Conservation (phyloP, 2,888 invertebrate species). For the Blastobasis lacticolella region DNA sequence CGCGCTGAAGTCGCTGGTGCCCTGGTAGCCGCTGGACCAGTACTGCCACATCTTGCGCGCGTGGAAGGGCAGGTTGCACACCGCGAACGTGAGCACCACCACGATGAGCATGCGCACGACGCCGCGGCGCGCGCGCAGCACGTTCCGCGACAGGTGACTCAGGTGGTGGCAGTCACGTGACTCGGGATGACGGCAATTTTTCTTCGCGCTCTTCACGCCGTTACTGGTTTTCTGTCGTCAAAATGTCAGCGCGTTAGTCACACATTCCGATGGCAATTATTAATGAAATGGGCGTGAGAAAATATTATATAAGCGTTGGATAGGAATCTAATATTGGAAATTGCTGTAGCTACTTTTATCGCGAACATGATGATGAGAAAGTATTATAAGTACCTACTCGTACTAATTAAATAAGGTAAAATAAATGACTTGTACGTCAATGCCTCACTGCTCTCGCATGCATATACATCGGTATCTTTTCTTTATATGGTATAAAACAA, state of each 20-base stretch:
- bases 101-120: slow-evolving; percentile 93
- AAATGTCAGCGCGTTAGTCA: not conserved
- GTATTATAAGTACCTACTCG: too few relatives aligned
- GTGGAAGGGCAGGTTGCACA: slow-evolving; percentile 93
- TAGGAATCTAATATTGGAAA: too few relatives aligned
- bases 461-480: too few relatives aligned
- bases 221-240: slow-evolving; percentile 32
- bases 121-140: slow-evolving; percentile 84
- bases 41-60: slow-evolving; percentile 91
- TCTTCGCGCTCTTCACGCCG: slow-evolving; percentile 42
- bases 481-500: too few relatives aligned
- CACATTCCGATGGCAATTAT: not conserved
- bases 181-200: slow-evolving; percentile 49
- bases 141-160: slow-evolving; percentile 82
- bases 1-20: slow-evolving; percentile 82
- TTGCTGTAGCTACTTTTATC: too few relatives aligned
- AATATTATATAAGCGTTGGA: too few relatives aligned
- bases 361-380: too few relatives aligned
- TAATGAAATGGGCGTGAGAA: too few relatives aligned
- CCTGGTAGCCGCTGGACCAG: slow-evolving; percentile 82
- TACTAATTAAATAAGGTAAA: too few relatives aligned
- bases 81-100: slow-evolving; percentile 89
- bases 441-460: too few relatives aligned
- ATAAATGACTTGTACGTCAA: too few relatives aligned
- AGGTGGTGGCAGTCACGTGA: slow-evolving; percentile 75